These are phyloP conservation scores for Cardinalis cardinalis DNA, from an alignment of 2,113 vertebrate genomes.

Conservation along the genomic window DNA sequence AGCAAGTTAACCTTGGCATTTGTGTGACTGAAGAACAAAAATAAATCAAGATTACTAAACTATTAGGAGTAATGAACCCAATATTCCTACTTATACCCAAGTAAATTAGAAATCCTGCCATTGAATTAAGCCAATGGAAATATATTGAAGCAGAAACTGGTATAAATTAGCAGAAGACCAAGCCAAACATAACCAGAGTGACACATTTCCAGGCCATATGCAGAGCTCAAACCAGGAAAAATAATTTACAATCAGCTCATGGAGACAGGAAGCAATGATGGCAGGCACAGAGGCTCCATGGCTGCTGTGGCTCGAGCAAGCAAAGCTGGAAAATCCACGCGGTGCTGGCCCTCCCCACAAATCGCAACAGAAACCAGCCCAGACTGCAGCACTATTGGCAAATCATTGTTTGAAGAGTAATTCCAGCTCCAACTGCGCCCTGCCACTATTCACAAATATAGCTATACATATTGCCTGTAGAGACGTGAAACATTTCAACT, in stretches of 20 bases:
- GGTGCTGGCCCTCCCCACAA: background rate
- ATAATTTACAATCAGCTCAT: conserved; percentile 41
- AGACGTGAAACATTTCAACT: background rate
- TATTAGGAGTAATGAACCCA: conserved; percentile 9
- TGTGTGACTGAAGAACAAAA: conserved; percentile 11
- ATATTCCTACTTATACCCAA: background rate
- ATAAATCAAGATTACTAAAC: conserved; percentile 27
- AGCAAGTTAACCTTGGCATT: conserved; percentile 32
- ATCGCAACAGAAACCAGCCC: background rate
- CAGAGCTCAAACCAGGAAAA: conserved; percentile 31
- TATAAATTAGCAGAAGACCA: conserved; percentile 16
- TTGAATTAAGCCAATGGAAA: conserved; percentile 31
- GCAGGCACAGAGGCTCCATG: background rate
- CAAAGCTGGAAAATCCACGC: background rate
- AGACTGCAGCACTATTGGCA: background rate
- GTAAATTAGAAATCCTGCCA: conserved; percentile 33
- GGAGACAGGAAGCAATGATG: conserved; percentile 33
- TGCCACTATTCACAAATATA: background rate
- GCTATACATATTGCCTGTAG: background rate
- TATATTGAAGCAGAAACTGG: background rate
- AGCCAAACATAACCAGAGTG: conserved; percentile 14
- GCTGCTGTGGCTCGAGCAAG: background rate
- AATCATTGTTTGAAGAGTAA: background rate
- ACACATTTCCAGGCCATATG: conserved; percentile 13
- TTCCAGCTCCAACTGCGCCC: background rate